Conservation (phyloP, 2,797 vertebrate genomes). For the Gila robusta region DNA sequence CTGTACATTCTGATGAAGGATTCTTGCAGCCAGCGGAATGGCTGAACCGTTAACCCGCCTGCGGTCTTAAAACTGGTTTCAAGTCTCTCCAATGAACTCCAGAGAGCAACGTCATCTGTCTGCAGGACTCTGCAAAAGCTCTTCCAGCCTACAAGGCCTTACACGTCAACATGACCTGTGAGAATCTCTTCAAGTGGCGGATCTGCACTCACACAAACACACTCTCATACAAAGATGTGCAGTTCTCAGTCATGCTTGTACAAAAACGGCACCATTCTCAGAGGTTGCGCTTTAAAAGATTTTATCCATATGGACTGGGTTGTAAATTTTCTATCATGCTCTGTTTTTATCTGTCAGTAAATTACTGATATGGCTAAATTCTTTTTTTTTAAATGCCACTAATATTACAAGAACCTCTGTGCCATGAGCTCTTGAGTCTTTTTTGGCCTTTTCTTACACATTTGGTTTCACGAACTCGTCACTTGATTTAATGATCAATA, state of each 20-base stretch:
- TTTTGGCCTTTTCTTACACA: neutral
- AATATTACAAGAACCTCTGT: neutral
- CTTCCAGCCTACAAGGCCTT: slow-evolving; percentile 56
- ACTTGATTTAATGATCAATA: neutral
- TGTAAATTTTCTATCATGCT: neutral
- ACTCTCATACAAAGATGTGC: slow-evolving; percentile 21
- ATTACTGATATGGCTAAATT: neutral
- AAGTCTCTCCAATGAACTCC: slow-evolving; percentile 11
- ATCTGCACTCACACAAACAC: slow-evolving; percentile 50
- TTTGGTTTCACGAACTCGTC: neutral
- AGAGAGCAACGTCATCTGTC: slow-evolving; percentile 21
- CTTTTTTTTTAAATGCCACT: neutral
- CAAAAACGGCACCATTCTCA: slow-evolving; percentile 25
- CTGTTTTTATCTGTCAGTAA: neutral
- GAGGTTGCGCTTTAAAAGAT: slow-evolving; percentile 12
- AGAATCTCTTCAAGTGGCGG: slow-evolving; percentile 65
- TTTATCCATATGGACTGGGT: neutral
- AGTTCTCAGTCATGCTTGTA: slow-evolving; percentile 22
- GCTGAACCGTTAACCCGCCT: slow-evolving; percentile 31
- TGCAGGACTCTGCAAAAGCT: slow-evolving; percentile 56
- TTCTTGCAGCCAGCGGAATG: neutral
- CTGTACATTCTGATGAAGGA: slow-evolving; percentile 50
- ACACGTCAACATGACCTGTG: slow-evolving; percentile 58
- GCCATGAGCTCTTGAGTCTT: neutral
- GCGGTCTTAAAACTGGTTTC: slow-evolving; percentile 37